Evolutionary conservation across 2,888 invertebrate genomes (phyloP).

Genomic region (Oasisia sp.): DNA sequence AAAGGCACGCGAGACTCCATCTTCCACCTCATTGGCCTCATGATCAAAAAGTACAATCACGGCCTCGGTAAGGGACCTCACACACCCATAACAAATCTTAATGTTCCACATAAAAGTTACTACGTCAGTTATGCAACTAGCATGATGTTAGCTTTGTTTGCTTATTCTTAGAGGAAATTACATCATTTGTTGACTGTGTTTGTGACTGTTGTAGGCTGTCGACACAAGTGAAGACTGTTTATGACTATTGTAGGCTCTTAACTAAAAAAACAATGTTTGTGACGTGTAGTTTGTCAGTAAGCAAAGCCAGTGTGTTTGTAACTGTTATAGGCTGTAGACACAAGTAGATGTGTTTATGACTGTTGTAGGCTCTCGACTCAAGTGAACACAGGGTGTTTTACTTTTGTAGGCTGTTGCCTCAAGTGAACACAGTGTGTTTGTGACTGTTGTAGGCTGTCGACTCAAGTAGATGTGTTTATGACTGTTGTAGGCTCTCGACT

Average conservation of each 20-base stretch:
- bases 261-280: not conserved
- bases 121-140: not conserved
- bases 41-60: constrained; percentile 86
- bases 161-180: not conserved
- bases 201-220: too few species aligned
- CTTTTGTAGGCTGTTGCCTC: too few species aligned
- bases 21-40: constrained; percentile 81
- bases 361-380: constrained; percentile 39
- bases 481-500: constrained; percentile 39
- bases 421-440: too few species aligned
- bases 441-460: too few species aligned
- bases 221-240: too few species aligned
- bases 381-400: constrained; percentile 46
- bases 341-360: not conserved
- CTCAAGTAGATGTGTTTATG: not conserved
- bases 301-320: constrained; percentile 41
- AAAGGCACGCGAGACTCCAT: constrained; percentile 78
- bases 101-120: not conserved
- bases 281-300: constrained; percentile 37
- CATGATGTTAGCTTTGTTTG: not conserved
- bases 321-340: too few species aligned
- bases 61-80: constrained; percentile 69
- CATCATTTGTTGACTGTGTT: too few species aligned
- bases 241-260: too few species aligned
- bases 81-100: not conserved